Conservation (phyloP, 2,113 vertebrate species). For the Balaeniceps rex region DNA sequence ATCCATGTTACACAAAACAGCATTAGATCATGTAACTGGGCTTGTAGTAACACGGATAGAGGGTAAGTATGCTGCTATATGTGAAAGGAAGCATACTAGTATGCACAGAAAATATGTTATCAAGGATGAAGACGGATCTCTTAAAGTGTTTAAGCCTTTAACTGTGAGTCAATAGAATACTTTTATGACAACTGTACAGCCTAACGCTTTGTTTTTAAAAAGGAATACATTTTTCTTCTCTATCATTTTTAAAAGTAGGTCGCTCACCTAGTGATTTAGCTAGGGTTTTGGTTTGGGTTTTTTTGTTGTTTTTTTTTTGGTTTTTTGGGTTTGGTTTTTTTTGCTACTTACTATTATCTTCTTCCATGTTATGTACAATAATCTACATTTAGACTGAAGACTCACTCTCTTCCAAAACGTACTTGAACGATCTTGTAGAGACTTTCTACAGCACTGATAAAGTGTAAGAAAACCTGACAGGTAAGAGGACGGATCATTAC, state of each 20-base stretch:
- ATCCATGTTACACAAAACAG: constrained; percentile 25
- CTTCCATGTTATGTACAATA: constrained; percentile 59
- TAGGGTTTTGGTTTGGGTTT: background rate
- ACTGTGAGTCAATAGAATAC: constrained; percentile 2
- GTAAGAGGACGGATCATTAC: constrained; percentile 10
- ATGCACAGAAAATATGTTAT: constrained; percentile 39
- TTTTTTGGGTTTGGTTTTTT: background rate
- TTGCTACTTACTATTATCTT: background rate
- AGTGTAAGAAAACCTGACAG: constrained; percentile 5
- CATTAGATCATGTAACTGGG: background rate
- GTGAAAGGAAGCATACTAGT: background rate
- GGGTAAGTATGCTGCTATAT: background rate
- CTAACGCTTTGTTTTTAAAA: constrained; percentile 11
- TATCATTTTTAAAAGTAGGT: background rate
- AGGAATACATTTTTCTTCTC: background rate
- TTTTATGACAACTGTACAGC: background rate
- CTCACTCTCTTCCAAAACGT: background rate
- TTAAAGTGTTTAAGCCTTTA: constrained; percentile 42
- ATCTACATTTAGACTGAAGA: constrained; percentile 51
- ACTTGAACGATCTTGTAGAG: constrained; percentile 21
- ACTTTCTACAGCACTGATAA: constrained; percentile 13
- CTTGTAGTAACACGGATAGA: background rate
- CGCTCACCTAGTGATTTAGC: background rate
- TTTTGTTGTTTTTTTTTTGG: background rate
- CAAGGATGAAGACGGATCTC: constrained; percentile 20